Evolutionary conservation across 2,888 invertebrate genomes (phyloP).

Genomic region (Lasioglossum marginatum): DNA sequence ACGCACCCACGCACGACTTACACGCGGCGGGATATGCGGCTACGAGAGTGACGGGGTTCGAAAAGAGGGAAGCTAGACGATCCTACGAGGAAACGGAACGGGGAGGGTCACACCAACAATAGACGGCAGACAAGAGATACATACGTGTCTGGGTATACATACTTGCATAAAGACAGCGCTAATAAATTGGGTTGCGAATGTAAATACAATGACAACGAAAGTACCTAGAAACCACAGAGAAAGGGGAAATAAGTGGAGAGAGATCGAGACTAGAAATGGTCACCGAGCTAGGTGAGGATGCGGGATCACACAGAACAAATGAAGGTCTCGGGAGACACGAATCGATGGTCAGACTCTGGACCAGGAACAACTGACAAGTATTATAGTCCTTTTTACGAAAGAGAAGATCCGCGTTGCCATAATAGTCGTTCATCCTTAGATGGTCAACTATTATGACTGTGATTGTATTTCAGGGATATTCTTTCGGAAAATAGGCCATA

Average conservation of each 20-base stretch:
- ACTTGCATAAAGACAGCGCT: constrained; percentile 53
- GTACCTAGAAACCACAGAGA: constrained; percentile 59
- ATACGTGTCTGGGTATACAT: constrained; percentile 58
- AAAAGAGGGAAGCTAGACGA: not conserved
- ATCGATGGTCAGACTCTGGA: not conserved
- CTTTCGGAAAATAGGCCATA: not conserved
- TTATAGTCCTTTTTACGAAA: not conserved
- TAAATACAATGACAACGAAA: constrained; percentile 58
- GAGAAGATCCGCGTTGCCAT: not conserved
- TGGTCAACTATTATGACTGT: not conserved
- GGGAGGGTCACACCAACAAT: not conserved
- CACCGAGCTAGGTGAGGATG: constrained; percentile 7
- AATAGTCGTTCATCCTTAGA: not conserved
- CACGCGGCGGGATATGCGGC: not conserved
- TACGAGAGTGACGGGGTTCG: constrained; percentile 15
- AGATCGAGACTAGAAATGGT: constrained; percentile 5
- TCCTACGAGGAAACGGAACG: not conserved
- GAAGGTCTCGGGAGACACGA: not conserved
- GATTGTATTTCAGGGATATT: not conserved
- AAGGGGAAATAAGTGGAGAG: constrained; percentile 29
- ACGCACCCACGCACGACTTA: constrained; percentile 55
- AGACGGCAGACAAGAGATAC: constrained; percentile 53
- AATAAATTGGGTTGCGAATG: constrained; percentile 47
- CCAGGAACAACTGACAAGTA: not conserved
- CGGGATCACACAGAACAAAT: not conserved